These are phyloP conservation scores for Ischnura elegans DNA, from an alignment of 2,888 invertebrate genomes.

Conservation along the genomic window DNA sequence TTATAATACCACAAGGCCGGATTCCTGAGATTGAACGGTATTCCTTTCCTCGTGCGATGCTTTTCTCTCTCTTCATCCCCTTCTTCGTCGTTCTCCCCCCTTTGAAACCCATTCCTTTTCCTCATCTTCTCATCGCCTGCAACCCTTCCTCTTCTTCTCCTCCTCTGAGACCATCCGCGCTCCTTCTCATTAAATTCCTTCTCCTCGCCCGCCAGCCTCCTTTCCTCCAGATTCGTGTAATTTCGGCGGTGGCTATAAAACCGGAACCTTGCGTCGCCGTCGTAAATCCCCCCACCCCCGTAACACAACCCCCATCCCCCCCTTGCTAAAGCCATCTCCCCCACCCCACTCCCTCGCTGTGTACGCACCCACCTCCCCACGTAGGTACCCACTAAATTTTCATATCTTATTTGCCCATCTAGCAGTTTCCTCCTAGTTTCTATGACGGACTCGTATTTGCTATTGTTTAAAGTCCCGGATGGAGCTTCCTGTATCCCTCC, in stretches of 20 bases:
- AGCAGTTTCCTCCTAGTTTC: neutral
- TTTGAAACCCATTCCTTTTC: neutral
- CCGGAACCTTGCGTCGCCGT: conserved; percentile 8
- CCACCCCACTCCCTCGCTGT: neutral
- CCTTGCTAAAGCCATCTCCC: neutral
- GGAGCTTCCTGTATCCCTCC: neutral
- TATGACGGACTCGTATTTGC: neutral
- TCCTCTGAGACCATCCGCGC: neutral
- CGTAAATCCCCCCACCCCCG: neutral
- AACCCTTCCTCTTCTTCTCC: no score
- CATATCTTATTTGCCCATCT: neutral
- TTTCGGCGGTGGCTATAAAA: conserved; percentile 18
- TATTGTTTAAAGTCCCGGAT: neutral
- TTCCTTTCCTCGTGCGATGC: no score
- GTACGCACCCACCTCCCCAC: neutral
- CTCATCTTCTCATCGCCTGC: neutral
- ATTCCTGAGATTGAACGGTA: no score
- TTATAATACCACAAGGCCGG: no score
- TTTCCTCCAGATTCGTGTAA: neutral
- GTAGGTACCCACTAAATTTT: neutral
- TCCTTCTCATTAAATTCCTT: neutral
- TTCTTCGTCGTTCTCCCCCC: neutral
- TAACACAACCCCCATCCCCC: neutral
- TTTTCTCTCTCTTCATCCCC: no score
- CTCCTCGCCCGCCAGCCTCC: no score